Conservation (phyloP, 2,888 invertebrate species). For the Limulus polyphemus region DNA sequence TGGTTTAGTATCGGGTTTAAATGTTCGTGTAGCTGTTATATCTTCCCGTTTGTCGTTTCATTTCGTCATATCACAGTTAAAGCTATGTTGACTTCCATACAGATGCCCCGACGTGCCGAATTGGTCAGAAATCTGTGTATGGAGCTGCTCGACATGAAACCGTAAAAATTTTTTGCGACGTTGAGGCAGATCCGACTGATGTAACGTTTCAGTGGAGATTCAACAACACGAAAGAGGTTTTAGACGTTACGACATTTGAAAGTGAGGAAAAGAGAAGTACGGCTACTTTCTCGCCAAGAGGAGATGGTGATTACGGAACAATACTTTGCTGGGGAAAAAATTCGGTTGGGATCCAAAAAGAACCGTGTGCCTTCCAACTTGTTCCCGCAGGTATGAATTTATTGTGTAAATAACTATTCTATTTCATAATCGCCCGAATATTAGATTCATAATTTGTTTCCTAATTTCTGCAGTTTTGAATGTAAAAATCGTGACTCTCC, state of each 20-base stretch:
- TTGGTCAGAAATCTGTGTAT: conserved; percentile 22
- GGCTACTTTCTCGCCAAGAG: conserved; percentile 27
- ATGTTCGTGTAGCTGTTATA: no score
- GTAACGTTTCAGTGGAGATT: conserved; percentile 85
- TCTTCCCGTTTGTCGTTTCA: no score
- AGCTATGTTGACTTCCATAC: conserved; percentile 8
- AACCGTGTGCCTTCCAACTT: conserved; percentile 28
- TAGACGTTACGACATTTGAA: conserved; percentile 15
- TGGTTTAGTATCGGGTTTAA: no score
- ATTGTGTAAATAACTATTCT: no score
- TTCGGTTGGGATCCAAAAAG: conserved; percentile 26
- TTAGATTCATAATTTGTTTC: no score
- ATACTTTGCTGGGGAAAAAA: conserved; percentile 29
- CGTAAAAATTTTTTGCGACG: conserved; percentile 26
- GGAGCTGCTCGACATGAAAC: conserved; percentile 27
- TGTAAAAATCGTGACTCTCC: no score
- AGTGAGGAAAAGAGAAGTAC: conserved; percentile 53
- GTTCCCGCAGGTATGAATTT: conserved; percentile 47
- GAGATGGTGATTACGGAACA: conserved; percentile 30
- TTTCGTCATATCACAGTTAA: no score
- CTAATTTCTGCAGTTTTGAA: no score
- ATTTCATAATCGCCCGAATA: no score
- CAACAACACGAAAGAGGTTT: conserved; percentile 41
- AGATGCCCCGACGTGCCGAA: conserved; percentile 12
- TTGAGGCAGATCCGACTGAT: conserved; percentile 28